These are phyloP conservation scores for Bombyx huttoni DNA, from an alignment of 2,888 invertebrate genomes.

Conservation along the genomic window DNA sequence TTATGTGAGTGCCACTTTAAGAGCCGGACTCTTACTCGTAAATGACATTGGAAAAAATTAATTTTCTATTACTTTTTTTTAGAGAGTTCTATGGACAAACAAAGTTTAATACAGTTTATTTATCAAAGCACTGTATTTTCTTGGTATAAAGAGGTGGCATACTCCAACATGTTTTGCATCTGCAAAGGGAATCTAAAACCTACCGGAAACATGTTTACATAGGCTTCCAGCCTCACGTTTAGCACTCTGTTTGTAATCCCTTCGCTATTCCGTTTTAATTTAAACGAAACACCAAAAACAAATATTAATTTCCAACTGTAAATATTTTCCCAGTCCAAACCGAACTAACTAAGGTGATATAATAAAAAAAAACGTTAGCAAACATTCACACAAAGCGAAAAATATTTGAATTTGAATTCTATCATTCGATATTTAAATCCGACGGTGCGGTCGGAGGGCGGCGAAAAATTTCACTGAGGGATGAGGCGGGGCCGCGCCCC, in stretches of 20 bases:
- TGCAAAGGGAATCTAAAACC: not conserved
- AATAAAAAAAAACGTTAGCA: constrained; percentile 38
- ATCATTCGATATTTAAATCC: constrained; percentile 70
- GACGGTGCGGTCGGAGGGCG: constrained; percentile 46
- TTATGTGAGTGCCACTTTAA: not conserved
- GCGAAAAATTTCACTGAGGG: constrained; percentile 37
- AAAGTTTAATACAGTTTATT: too few relatives aligned
- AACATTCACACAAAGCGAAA: constrained; percentile 51
- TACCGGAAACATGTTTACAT: not conserved
- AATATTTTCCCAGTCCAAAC: constrained; percentile 1
- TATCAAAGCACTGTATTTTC: too few relatives aligned
- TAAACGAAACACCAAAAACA: constrained; percentile 1
- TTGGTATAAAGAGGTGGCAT: too few relatives aligned
- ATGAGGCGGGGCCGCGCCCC: constrained; percentile 18
- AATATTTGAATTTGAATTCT: constrained; percentile 67
- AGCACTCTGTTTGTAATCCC: not conserved
- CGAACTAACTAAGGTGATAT: constrained; percentile 9
- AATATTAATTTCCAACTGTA: not conserved
- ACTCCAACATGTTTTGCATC: too few relatives aligned
- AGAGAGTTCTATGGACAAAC: not conserved
- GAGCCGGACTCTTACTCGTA: not conserved
- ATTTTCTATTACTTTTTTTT: not conserved
- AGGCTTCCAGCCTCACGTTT: not conserved
- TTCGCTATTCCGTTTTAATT: not conserved
- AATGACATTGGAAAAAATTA: not conserved